Base-by-base conservation (phyloP, 2,113 vertebrate species). In the Rhombomys opimus region DNA sequence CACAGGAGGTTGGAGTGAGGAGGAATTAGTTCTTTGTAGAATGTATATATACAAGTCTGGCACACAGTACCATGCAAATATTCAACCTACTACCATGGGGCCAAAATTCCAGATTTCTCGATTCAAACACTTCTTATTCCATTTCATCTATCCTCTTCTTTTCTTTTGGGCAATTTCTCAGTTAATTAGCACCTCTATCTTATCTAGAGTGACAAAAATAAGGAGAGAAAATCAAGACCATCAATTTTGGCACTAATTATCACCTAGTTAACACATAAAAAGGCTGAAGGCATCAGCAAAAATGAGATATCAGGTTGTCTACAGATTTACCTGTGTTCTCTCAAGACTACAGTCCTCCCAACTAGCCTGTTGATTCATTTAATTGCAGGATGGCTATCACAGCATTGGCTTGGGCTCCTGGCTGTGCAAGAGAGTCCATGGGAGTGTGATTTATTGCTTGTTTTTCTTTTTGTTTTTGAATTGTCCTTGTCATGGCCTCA, bases 121-220 rank as follows among this genome's bases (percentile, higher is more conserved):
- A 73, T 22, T 27, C 65, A 70, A 35, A 73, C 5, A 23, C 8
- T 50, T 54, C 30, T 68, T 32, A 80, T 54, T 89, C 30, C 30
- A 4, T 20, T 52, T 84, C 61, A 68, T n/a, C 38, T 85, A 57
- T 57, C 1, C 59, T 22, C 95, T 95, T 91, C 61, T 52, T 73
- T 94, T 90, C 68, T 81, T 82, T 86, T 54, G 91, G 81, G 54
- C 87, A 89, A 91, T 92, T 94, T 95, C 63, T 22, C 30, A 72
- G 50, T 96, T 96, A 94, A 96, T 98, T 97, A 97, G 75, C 95
- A 93, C 90, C 52, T 94, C 25, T 38, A 25, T 84, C 50, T 96
- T 88, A 93, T 92, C 81, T 86, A 46, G 70, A 96, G 61, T 84
- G 87, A 95, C 68, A 89, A 75, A 95, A 95, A 84, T 86, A 91